Evolutionary conservation across 2,888 invertebrate species (phyloP).

Genomic region (Hirtodrosophila confusa): DNA sequence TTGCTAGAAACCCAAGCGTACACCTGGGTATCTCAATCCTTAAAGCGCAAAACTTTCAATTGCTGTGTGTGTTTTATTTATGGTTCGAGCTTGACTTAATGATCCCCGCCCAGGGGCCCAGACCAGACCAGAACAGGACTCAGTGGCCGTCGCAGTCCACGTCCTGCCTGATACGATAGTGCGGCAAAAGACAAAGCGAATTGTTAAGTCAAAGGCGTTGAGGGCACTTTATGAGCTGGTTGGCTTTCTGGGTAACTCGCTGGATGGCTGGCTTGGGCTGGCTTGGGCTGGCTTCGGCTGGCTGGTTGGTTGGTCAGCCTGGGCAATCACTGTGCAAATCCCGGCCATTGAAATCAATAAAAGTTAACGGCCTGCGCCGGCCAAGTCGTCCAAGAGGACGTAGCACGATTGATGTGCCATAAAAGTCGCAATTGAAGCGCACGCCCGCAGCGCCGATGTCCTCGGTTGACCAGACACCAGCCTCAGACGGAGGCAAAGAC

Average conservation of each 20-base stretch:
- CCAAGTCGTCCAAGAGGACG: slow-evolving; percentile 11
- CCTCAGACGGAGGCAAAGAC: slow-evolving; percentile 4
- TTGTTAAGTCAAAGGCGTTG: slow-evolving; percentile 80
- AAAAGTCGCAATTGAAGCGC: slow-evolving; percentile 79
- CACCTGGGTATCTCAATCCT: slow-evolving; percentile 40
- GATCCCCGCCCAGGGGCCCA: slow-evolving; percentile 57
- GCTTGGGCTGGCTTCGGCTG: slow-evolving; percentile 13
- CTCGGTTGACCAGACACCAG: slow-evolving; percentile 47
- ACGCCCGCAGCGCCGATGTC: slow-evolving; percentile 71
- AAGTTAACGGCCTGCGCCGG: slow-evolving; percentile 80
- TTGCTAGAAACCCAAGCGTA: slow-evolving; percentile 10
- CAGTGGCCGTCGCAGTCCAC: neutral
- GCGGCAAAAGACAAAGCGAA: slow-evolving; percentile 73
- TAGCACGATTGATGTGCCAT: slow-evolving; percentile 78
- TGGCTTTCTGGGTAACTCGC: slow-evolving; percentile 23
- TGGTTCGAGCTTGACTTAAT: slow-evolving; percentile 81
- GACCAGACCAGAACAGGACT: neutral
- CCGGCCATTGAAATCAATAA: slow-evolving; percentile 82
- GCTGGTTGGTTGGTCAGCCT: slow-evolving; percentile 41
- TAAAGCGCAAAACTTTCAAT: slow-evolving; percentile 56
- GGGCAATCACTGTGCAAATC: slow-evolving; percentile 80
- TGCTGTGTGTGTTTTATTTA: slow-evolving; percentile 71
- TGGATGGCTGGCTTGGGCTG: slow-evolving; percentile 11
- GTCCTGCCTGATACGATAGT: slow-evolving; percentile 23
- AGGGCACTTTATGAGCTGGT: slow-evolving; percentile 77